phyloP scores from a whole-genome alignment of 1,140 invertebrate genomes.

The Heliothis subflexa region DNA sequence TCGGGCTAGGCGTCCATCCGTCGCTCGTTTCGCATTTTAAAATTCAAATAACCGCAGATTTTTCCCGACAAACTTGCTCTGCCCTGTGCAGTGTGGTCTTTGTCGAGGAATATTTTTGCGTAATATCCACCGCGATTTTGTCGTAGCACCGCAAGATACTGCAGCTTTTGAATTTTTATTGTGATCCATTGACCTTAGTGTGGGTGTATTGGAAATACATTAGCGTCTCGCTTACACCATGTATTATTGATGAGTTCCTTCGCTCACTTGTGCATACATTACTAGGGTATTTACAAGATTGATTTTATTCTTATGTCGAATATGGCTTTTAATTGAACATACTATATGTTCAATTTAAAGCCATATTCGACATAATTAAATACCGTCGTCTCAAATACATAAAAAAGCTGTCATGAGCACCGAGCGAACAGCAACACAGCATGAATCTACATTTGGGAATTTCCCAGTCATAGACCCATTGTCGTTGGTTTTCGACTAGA shows the following conservation, averaged over 20 bases:
- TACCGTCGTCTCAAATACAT: too few relatives aligned
- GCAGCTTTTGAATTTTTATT: constrained; percentile 58
- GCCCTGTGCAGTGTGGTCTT: constrained; percentile 49
- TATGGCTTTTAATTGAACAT: neutral
- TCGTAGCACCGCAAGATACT: constrained; percentile 33
- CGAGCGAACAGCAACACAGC: too few relatives aligned
- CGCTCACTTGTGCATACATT: constrained; percentile 36
- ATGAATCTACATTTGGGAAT: too few relatives aligned
- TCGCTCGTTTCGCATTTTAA: constrained; percentile 63
- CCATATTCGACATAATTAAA: neutral
- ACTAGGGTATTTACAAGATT: constrained; percentile 7
- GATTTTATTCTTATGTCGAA: neutral
- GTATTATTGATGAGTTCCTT: constrained; percentile 48
- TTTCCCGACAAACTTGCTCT: constrained; percentile 56
- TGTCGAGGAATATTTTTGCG: constrained; percentile 60
- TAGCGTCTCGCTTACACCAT: constrained; percentile 40
- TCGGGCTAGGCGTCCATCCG: constrained; percentile 51
- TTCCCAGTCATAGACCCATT: too few relatives aligned
- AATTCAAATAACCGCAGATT: constrained; percentile 71
- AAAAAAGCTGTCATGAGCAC: too few relatives aligned
- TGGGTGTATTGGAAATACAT: constrained; percentile 55
- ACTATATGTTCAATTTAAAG: neutral
- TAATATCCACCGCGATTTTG: constrained; percentile 52
- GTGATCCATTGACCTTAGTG: constrained; percentile 55
- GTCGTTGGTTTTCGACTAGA: too few relatives aligned